Evolutionary conservation across 2,888 invertebrate genomes (phyloP).

Genomic region (Meandrusa payeni): DNA sequence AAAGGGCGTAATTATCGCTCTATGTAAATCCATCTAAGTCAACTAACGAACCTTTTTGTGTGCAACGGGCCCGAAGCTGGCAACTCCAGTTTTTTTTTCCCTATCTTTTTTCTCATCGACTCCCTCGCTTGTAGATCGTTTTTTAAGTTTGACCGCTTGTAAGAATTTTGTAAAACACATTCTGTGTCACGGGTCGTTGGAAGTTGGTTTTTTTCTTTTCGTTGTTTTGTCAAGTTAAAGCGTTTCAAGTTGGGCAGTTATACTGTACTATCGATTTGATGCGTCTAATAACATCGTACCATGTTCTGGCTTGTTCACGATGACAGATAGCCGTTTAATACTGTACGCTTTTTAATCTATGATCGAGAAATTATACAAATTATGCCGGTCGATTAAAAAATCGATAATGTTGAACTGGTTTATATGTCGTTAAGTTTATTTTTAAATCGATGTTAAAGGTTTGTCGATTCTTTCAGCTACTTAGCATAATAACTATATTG

Average conservation of each 20-base stretch:
- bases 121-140: conserved; percentile 26
- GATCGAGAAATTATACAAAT: conserved; percentile 22
- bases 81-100: conserved; percentile 25
- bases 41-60: conserved; percentile 42
- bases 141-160: conserved; percentile 36
- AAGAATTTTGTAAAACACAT: conserved; percentile 54
- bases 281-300: conserved; percentile 19
- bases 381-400: conserved; percentile 9
- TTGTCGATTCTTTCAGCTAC: too few relatives aligned
- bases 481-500: too few relatives aligned
- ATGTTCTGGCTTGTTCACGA: conserved; percentile 14
- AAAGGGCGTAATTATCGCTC: conserved; percentile 30
- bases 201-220: too few relatives aligned
- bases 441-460: too few relatives aligned
- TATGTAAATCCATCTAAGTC: conserved; percentile 35
- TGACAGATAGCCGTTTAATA: conserved; percentile 20
- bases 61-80: conserved; percentile 27
- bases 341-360: conserved; percentile 9
- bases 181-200: conserved; percentile 37
- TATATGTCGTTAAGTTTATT: too few relatives aligned
- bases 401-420: too few relatives aligned
- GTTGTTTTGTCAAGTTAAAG: conserved; percentile 24
- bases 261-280: conserved; percentile 24
- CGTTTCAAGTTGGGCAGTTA: conserved; percentile 23
- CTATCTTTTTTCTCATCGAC: conserved; percentile 31